Base-by-base conservation (phyloP, 1,140 invertebrate species). In the Coboldia fuscipes region DNA sequence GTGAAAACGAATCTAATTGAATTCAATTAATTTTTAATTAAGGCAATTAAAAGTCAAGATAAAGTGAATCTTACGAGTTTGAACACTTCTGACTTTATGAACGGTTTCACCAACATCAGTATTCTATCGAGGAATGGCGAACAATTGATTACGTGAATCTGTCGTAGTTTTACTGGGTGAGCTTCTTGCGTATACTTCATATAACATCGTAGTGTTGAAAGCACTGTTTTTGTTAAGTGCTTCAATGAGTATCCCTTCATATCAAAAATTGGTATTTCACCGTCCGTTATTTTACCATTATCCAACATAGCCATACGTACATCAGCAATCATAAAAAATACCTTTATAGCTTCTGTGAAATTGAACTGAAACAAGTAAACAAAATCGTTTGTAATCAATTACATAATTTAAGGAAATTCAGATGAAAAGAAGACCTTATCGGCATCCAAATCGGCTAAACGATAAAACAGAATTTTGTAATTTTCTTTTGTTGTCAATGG, bases 101-200 rank as follows among this genome's bases (percentile, higher is more conserved):
- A 66, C 0, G 71, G 70, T 44, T 70, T 72, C 24, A 70, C 57
- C 26, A 76, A 48, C 21, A 59, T 59, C 33, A 70, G 55, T 34
- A 71, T 58, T 38, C 63, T 63, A 44, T 72, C 66, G 35, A 74
- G 57, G 50, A 71, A 72, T 2, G 63, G 51, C 0, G 68, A 65
- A 3, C 63, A 61, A 42, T 75, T 74, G 23, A 75, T 61, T 37
- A 79, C 66, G 50, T 82, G 75, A 24, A 81, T 70, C 39, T 72
- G 69, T 45, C 75, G 75, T 35, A 81, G 60, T 41, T 72, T 62
- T 24, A 75, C 63, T 0, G 76, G 76, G 42, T 77, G 74, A 0
- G 72, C 72, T 54, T 80, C 70, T 69, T 82, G 60, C 29, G 67
- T 64, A 36, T 73, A 76, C 36, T 72, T 58, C 62, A 75, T 73